Conservation (phyloP, 2,113 vertebrate genomes). For the Pycnonotus jocosus region DNA sequence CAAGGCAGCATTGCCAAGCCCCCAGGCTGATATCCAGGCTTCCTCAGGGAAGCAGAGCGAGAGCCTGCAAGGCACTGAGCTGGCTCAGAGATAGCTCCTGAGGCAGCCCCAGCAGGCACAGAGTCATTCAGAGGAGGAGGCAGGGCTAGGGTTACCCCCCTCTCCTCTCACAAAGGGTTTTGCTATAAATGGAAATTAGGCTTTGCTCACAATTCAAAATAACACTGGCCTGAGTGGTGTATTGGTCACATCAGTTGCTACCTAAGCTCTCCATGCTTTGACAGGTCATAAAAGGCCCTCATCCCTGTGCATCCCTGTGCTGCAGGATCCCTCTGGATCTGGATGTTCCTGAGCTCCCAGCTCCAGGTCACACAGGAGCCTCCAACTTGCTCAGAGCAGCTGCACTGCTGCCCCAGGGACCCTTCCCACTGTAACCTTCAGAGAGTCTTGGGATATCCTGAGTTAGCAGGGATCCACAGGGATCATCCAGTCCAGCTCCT, state of each 20-base stretch:
- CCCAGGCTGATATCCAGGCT: not conserved
- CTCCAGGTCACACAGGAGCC: not conserved
- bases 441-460: not conserved
- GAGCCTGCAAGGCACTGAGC: not conserved
- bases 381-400: accelerated
- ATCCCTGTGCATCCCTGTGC: not conserved
- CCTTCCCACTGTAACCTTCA: accelerated
- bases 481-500: not conserved
- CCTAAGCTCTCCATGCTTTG: not conserved
- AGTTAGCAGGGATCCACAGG: not conserved
- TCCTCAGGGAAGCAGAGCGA: not conserved
- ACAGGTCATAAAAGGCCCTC: not conserved
- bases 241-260: not conserved
- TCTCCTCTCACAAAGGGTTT: not conserved
- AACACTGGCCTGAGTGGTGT: not conserved
- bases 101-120: not conserved
- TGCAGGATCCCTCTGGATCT: not conserved
- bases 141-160: not conserved
- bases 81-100: not conserved
- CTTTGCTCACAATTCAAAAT: not conserved
- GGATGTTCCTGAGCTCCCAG: not conserved
- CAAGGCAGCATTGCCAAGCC: not conserved
- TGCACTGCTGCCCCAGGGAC: not conserved
- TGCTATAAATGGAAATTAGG: not conserved
- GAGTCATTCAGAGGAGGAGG: not conserved